phyloP scores from a whole-genome alignment of 2,113 vertebrate species.

The Cynocephalus volans region DNA sequence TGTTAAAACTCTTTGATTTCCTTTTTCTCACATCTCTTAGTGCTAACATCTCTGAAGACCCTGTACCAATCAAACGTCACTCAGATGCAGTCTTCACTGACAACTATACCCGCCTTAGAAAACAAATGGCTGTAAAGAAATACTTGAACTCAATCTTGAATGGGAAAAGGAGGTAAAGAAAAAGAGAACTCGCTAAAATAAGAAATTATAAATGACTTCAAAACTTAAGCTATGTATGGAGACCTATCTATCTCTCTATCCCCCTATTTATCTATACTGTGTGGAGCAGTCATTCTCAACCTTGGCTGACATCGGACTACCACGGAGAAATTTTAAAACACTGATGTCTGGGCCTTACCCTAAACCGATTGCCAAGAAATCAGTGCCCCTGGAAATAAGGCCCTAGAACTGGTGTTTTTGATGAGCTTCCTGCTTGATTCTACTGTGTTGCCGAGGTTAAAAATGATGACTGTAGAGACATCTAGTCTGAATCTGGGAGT shows the following conservation, averaged over 20 bases:
- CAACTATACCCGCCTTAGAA: slow-evolving; percentile 97
- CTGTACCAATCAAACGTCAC: slow-evolving; percentile 94
- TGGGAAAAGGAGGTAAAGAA: slow-evolving; percentile 95
- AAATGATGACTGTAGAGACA: not conserved
- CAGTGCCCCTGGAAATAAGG: too few species aligned
- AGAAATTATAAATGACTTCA: not conserved
- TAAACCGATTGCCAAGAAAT: not conserved
- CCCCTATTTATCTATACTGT: not conserved
- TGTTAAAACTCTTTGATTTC: not conserved
- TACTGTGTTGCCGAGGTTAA: not conserved
- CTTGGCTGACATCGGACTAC: not conserved
- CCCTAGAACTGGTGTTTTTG: not conserved
- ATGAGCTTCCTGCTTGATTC: not conserved
- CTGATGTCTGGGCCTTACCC: not conserved
- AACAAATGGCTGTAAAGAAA: slow-evolving; percentile 98
- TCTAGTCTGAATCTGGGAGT: not conserved
- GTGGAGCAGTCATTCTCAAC: not conserved
- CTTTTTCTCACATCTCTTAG: slow-evolving; percentile 74
- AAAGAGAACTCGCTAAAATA: not conserved
- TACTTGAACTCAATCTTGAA: slow-evolving; percentile 96
- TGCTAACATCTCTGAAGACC: slow-evolving; percentile 91
- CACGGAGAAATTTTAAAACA: not conserved
- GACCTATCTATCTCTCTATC: not conserved
- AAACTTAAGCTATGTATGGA: not conserved
- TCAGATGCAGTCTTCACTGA: slow-evolving; percentile 98